Evolutionary conservation across 2,888 invertebrate species (phyloP).

Genomic region (Hirtodrosophila trivittata): DNA sequence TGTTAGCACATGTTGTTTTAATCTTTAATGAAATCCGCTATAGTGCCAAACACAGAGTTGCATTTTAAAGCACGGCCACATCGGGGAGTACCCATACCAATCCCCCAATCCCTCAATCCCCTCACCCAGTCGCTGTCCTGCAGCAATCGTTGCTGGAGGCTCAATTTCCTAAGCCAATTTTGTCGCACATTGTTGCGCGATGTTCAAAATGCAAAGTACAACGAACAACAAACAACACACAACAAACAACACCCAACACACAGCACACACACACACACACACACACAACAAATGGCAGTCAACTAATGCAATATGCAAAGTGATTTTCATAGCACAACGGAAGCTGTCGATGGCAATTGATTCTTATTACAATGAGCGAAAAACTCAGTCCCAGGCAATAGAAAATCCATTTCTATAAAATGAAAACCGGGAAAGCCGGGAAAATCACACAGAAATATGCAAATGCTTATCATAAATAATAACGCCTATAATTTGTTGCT

Average conservation of each 20-base stretch:
- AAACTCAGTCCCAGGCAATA: conserved; percentile 16
- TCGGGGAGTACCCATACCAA: conserved; percentile 6
- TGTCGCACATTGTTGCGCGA: conserved; percentile 59
- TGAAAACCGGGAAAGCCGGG: neutral
- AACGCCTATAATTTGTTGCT: no score
- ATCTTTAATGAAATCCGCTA: conserved; percentile 74
- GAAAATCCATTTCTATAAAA: conserved; percentile 31
- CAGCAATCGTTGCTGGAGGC: conserved; percentile 52
- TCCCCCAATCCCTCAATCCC: neutral
- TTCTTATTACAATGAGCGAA: conserved; percentile 36
- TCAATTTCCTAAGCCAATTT: conserved; percentile 78
- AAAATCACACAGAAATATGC: neutral
- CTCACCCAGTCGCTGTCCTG: neutral
- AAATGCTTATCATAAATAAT: neutral
- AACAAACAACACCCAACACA: conserved; percentile 12
- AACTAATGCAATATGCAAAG: conserved; percentile 33
- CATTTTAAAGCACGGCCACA: conserved; percentile 63
- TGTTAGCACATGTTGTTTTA: conserved; percentile 76
- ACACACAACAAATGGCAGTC: conserved; percentile 11
- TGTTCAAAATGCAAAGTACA: conserved; percentile 45
- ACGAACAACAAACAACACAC: conserved; percentile 38
- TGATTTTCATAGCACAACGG: conserved; percentile 47
- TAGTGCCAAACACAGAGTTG: conserved; percentile 70
- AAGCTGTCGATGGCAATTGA: conserved; percentile 57
- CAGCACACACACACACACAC: conserved; percentile 24